Conservation (phyloP, 2,888 invertebrate species). For the Caenorhabditis doughertyi region DNA sequence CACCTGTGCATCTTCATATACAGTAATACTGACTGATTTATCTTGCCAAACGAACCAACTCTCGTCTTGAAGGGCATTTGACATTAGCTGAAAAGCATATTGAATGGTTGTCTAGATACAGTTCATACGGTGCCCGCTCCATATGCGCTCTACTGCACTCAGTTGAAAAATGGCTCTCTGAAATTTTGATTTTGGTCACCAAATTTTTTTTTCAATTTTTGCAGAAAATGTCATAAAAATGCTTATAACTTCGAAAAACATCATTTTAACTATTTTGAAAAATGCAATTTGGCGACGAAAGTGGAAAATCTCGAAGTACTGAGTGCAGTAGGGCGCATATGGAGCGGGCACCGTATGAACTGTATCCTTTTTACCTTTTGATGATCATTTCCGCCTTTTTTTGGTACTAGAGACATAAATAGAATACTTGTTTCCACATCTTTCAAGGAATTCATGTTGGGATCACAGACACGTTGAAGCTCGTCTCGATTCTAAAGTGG, state of each 20-base stretch:
- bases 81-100: slow-evolving; percentile 82
- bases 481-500: slow-evolving; percentile 74
- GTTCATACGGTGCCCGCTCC: no score
- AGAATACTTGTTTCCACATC: slow-evolving; percentile 71
- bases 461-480: slow-evolving; percentile 62
- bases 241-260: no score
- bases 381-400: slow-evolving; percentile 63
- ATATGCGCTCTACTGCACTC: no score
- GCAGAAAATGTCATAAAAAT: no score
- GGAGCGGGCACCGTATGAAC: no score
- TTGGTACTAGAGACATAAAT: slow-evolving; percentile 78
- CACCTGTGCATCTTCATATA: slow-evolving; percentile 71
- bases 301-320: no score
- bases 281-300: no score
- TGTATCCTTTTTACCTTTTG: slow-evolving; percentile 45
- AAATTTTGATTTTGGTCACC: no score
- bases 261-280: no score
- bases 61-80: slow-evolving; percentile 84
- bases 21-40: slow-evolving; percentile 84
- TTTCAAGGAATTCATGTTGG: slow-evolving; percentile 64
- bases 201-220: no score
- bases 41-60: slow-evolving; percentile 86
- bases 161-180: no score
- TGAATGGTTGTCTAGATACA: neutral
- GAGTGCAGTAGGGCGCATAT: no score